Percentiles rank a stretch among this genome's conserved stretches.
phyloP scores from a whole-genome alignment of 1,140 invertebrate species.

The Heliconius hewitsoni region DNA sequence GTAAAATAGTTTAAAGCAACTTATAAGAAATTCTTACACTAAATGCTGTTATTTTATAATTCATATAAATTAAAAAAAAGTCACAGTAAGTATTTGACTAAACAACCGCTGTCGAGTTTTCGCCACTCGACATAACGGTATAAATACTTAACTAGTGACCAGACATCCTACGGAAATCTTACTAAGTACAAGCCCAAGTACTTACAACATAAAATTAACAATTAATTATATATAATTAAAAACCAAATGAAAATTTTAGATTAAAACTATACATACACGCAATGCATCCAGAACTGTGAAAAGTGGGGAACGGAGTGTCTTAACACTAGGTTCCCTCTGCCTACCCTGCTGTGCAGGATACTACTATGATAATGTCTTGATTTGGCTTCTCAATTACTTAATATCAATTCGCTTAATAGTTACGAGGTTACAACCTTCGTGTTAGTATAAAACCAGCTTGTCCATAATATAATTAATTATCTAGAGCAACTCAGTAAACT shows the following conservation, averaged over 20 bases:
- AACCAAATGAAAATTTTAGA: background rate
- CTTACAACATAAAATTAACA: background rate
- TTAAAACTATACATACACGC: background rate
- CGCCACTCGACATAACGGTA: background rate
- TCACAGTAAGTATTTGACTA: background rate
- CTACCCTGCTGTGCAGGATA: no score
- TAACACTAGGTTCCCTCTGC: no score
- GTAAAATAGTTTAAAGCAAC: no score
- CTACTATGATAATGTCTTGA: background rate
- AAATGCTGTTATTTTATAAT: no score
- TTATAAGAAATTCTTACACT: no score
- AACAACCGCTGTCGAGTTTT: background rate
- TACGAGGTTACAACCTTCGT: constrained; percentile 7
- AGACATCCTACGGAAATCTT: background rate
- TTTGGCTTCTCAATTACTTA: background rate
- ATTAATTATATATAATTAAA: background rate
- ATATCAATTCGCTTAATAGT: background rate
- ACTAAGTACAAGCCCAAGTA: background rate
- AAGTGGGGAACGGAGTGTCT: no score
- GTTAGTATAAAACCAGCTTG: background rate
- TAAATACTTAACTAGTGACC: background rate
- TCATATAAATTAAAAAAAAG: no score
- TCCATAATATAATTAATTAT: constrained; percentile 10
- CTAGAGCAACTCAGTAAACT: background rate
- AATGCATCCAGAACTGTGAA: no score